A percentile compares a stretch with the other conserved stretches of the same genome.
phyloP scores from a whole-genome alignment of 2,888 invertebrate genomes.

The Dasysyrphus tricinctus region DNA sequence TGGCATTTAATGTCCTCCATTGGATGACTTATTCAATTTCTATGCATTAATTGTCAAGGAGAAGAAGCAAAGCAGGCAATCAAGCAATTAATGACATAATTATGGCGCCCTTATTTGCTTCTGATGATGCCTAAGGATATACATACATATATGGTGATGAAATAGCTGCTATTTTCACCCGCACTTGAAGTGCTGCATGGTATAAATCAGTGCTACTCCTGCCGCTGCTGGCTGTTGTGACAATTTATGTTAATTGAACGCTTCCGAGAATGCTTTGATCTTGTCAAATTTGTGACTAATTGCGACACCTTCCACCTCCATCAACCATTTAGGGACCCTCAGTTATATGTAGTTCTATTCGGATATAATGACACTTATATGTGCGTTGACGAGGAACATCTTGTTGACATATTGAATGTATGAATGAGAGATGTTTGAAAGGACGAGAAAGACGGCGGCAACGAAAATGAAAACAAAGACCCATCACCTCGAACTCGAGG shows the following conservation, averaged over 20 bases:
- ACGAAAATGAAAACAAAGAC: not conserved
- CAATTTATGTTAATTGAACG: constrained; percentile 77
- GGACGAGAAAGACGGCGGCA: constrained; percentile 32
- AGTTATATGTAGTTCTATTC: not conserved
- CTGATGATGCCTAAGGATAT: constrained; percentile 43
- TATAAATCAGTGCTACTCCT: constrained; percentile 54
- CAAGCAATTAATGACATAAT: constrained; percentile 75
- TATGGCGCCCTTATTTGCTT: constrained; percentile 71
- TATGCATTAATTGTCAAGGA: constrained; percentile 62
- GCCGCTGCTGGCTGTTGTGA: constrained; percentile 31
- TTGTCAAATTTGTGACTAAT: constrained; percentile 78
- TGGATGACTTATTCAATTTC: constrained; percentile 68
- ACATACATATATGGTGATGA: not conserved
- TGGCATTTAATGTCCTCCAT: constrained; percentile 37
- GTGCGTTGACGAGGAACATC: constrained; percentile 60
- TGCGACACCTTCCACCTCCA: constrained; percentile 74
- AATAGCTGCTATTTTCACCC: constrained; percentile 47
- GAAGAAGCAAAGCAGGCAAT: constrained; percentile 44
- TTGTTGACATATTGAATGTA: constrained; percentile 61
- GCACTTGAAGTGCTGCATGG: constrained; percentile 58
- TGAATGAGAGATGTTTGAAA: not conserved
- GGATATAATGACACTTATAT: constrained; percentile 65
- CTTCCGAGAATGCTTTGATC: constrained; percentile 77
- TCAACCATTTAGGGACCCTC: not conserved
- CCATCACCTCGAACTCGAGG: constrained; percentile 35